phyloP scores from a whole-genome alignment of 2,113 vertebrate genomes.

The Tonatia bakeri region DNA sequence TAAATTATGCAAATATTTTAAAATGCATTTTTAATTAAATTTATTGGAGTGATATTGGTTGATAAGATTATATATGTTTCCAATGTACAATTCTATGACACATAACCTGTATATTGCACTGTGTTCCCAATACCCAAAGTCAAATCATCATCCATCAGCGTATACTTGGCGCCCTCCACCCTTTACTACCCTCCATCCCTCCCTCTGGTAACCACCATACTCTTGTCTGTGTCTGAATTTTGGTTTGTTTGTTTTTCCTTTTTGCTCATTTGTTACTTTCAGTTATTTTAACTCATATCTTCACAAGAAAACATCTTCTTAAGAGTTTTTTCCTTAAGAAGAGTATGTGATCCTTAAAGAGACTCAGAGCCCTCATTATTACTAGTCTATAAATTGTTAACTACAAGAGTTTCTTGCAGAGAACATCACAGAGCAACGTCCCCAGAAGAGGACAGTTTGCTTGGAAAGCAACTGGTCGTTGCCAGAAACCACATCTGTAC shows the following conservation, averaged over 20 bases:
- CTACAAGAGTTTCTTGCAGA: neutral
- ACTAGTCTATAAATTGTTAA: neutral
- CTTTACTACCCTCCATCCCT: neutral
- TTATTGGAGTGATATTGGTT: neutral
- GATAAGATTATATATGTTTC: neutral
- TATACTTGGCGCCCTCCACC: neutral
- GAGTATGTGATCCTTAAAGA: neutral
- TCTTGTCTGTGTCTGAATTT: neutral
- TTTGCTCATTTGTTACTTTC: neutral
- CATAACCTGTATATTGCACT: neutral
- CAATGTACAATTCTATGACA: neutral
- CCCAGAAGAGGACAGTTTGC: neutral
- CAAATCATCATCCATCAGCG: neutral
- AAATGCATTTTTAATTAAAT: neutral
- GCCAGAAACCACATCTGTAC: neutral
- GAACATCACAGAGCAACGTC: neutral
- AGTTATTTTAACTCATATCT: neutral
- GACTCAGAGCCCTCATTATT: neutral
- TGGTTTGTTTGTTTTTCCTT: neutral
- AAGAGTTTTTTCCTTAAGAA: neutral
- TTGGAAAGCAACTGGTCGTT: neutral
- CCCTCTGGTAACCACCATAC: neutral
- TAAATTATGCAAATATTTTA: neutral
- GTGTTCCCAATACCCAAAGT: neutral
- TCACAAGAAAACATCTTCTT: neutral